A percentile compares a stretch with the other conserved stretches of the same genome.
These are phyloP conservation scores for Rattus rattus DNA, from an alignment of 2,113 vertebrate genomes.

Conservation along the genomic window DNA sequence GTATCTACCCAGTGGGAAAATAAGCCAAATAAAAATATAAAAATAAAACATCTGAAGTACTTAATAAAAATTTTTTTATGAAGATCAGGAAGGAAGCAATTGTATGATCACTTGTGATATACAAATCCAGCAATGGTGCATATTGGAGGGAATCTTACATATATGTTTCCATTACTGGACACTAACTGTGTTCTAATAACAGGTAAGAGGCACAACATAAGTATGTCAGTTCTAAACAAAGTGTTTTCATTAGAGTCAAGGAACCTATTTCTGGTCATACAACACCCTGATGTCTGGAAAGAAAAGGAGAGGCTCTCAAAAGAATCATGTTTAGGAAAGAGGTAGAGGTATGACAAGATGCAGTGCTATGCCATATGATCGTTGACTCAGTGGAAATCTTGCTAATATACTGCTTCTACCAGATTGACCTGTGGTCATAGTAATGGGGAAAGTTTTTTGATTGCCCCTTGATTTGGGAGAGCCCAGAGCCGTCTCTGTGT, in stretches of 20 bases:
- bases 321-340: background rate
- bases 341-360: background rate
- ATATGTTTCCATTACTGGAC: background rate
- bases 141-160: background rate
- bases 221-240: background rate
- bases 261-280: background rate
- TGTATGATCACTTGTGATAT: background rate
- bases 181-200: background rate
- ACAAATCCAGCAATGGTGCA: background rate
- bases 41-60: background rate
- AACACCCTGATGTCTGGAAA: background rate
- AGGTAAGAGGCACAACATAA: background rate
- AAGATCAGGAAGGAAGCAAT: background rate
- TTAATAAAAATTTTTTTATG: background rate
- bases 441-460: background rate
- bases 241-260: background rate
- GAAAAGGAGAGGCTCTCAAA: rapidly evolving
- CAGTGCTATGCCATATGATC: background rate
- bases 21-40: background rate
- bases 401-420: background rate
- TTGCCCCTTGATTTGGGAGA: background rate
- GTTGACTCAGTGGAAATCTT: background rate
- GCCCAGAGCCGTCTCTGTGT: background rate
- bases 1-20: background rate
- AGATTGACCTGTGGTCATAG: too few species aligned